Evolutionary conservation across 2,888 invertebrate genomes (phyloP), one percentile per base, ranked within the genome.

Genomic region (Sarcophaga subvicina): DNA sequence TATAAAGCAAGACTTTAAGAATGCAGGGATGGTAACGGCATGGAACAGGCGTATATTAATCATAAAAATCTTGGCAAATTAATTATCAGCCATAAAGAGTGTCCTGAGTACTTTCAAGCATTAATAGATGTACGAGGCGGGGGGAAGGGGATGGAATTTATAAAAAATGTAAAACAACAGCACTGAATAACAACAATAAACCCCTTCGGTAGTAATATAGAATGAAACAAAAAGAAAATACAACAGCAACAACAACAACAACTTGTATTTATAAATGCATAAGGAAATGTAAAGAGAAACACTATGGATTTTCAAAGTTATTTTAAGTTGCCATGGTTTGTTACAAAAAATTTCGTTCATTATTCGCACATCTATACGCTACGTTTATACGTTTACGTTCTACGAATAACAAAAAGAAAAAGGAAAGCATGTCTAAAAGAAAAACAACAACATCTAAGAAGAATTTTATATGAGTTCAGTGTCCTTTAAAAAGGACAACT

Each of bases 401-500:
- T 17, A 17, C 54, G 17, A 54, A 54, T 5, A 54, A 67, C 20
- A 72, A 66, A 72, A 66, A 54, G 17, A 25, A 67, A 62, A 62
- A 25, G 70, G 22, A 49, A 77, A 72, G 25, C 63, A 63, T n/a
- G 4, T 70, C 66, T 71, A 72, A 11, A 67, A 20, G 14, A 67
- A 59, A 67, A 20, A 67, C 10, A 59, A 27, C 25, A 81, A 81
- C 81, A 67, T 77, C 60, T 81, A 75, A 78, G 67, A 78, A 67
- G 20, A 11, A 45, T 73, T 45, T n/a, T 47, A 69, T 67, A 71
- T 67, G 73, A 82, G 87, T 87, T 87, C 87, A 84, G 87, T 87
- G 87, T 87, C 87, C 87, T 82, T 82, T 84, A 87, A 84, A 87
- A 87, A 84, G 87, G 84, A 87, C 87, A 87, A 69, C 84, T 66